phyloP scores from a whole-genome alignment of 2,888 invertebrate genomes.

The Folsomia manolachei region DNA sequence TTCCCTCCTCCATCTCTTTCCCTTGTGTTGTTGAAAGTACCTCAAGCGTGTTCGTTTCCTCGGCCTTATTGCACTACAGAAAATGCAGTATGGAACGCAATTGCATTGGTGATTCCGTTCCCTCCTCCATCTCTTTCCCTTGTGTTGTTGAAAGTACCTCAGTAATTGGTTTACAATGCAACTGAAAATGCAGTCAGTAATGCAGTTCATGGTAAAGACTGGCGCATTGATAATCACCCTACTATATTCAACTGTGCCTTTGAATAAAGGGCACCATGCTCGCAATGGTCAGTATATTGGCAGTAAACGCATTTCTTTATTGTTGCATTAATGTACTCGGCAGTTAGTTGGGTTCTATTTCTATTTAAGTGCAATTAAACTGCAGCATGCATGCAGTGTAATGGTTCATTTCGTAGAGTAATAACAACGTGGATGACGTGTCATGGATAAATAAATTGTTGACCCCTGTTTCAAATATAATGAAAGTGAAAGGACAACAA shows the following conservation, averaged over 20 bases:
- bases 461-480: not conserved
- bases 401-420: not conserved
- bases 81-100: too few species aligned
- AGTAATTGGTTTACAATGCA: not conserved
- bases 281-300: not conserved
- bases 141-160: not conserved
- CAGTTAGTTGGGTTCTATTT: not conserved
- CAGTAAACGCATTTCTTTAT: too few species aligned
- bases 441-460: not conserved
- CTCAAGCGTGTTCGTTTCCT: too few species aligned
- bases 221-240: not conserved
- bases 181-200: not conserved
- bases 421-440: too few species aligned
- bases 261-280: not conserved
- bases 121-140: too few species aligned
- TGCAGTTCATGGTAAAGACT: not conserved
- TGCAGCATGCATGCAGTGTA: not conserved
- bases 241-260: not conserved
- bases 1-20: too few species aligned
- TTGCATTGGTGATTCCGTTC: not conserved
- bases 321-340: not conserved
- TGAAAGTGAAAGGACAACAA: not conserved
- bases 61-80: too few species aligned
- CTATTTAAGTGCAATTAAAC: not conserved
- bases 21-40: not conserved